Evolutionary conservation across 1,140 invertebrate species (phyloP), one percentile per base, ranked within the genome.

Genomic region (Cyclargus thomasi): DNA sequence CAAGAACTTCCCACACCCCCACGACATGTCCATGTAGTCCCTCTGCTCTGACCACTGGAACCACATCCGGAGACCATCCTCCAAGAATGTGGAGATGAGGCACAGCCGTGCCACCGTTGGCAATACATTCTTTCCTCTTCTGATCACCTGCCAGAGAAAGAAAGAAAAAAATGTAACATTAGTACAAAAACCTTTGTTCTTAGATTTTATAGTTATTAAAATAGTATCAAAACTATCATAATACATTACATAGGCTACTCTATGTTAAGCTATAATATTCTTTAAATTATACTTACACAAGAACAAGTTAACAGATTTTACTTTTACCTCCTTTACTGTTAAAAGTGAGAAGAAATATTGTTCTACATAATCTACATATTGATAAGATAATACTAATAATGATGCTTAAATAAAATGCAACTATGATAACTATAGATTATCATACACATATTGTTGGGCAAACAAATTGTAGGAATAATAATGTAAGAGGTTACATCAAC

Each of bases 11-110:
- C 99, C 99, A 92, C 98, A 99, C n/a, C 95, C 94, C 99, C 99
- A 99, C 3, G 97, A 97, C 88, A 97, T 95, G 83, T 99, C 95
- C 97, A 99, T 99, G 82, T 99, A 99, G 81, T 99, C 97, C 36
- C 97, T 92, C 85, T 99, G 99, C 81, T 99, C 98, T 36, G 94
- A 94, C 99, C 99, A 99, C 90, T 99, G 99, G 78, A 97, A 95
- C 95, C 97, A 99, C 99, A 99, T 99, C 71, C 99, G 94, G 53
- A 99, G 92, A 0, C 99, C 99, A 94, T 99, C 99, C 92, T 99
- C 99, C 29, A 99, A 93, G 92, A 99, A 99, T 75, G 99, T 99
- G 69, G 98, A 98, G 76, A 99, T 99, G n/a, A 99, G 93, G 87
- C 98, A 99, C 47, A 99, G 91, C 70, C 99, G 93, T 3, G 99